Evolutionary conservation across 1,140 invertebrate genomes (phyloP), one percentile per base, ranked within the genome.

Genomic region (Aphelenchoides besseyi): DNA sequence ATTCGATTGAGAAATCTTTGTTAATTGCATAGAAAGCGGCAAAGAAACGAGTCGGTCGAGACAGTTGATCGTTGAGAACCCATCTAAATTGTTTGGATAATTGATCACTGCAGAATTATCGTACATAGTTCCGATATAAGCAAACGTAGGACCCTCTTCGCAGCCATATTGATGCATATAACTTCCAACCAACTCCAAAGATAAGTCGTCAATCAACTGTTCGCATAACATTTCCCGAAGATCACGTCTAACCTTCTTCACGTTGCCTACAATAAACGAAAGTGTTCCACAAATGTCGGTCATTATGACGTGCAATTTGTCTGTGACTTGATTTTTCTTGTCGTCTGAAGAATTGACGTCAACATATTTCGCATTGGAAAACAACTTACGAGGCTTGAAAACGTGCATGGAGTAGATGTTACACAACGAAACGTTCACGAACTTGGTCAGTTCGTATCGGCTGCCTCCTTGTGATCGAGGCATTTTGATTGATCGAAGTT

Each of bases 41-140:
- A 59, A 78, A 75, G 48, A 75, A 82, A 26, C 53, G 33, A 8
- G 23, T 52, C 2, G 68, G 79, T n/a, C 57, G 76, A 33, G 79
- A 74, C 9, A 75, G 29, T 5, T 79, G 33, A 30, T 78, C 79
- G 61, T 82, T 81, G 16, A 79, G 55, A 16, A 78, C 80, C 76
- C 76, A 78, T 37, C 76, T 79, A 69, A 71, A 82, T 26, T 16
- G 12, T 26, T 61, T n/a, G 30, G 2, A 61, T 18, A 18, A n/a
- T n/a, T n/a, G n/a, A n/a, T n/a, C n/a, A n/a, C n/a, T n/a, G 30
- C n/a, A 30, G 30, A 61, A 61, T n/a, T n/a, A n/a, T 18, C n/a
- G 59, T 16, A 61, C n/a, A 61, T 2, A 26, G 1, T 1, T 2
- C 1, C 63, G 2, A 36, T 12, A 1, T 41, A 66, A 23, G 63